phyloP scores from a whole-genome alignment of 2,888 invertebrate species.

The Lasioglossum zephyrum region DNA sequence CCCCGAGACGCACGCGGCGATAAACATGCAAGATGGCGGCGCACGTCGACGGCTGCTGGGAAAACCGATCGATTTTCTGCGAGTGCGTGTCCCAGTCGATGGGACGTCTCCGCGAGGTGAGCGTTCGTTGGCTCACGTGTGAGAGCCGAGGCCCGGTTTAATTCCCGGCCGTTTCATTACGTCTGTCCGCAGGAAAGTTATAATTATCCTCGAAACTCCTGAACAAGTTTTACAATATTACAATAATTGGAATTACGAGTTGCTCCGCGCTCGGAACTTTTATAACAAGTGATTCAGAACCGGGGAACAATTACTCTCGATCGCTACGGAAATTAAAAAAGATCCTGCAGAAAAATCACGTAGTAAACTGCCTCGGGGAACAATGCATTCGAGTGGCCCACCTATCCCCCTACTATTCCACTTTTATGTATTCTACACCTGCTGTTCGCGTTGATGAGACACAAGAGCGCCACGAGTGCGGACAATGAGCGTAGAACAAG shows the following conservation, averaged over 20 bases:
- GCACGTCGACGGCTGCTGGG: neutral
- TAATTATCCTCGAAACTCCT: conserved; percentile 66
- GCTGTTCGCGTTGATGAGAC: neutral
- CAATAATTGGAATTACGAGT: conserved; percentile 62
- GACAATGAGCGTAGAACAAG: neutral
- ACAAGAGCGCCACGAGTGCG: neutral
- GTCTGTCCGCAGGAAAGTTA: conserved; percentile 52
- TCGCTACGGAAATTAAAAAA: neutral
- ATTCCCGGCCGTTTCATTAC: conserved; percentile 61
- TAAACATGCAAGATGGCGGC: conserved; percentile 8
- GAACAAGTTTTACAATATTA: conserved; percentile 56
- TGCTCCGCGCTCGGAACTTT: conserved; percentile 44
- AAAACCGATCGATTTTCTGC: conserved; percentile 12
- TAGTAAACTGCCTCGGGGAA: neutral
- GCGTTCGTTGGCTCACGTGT: neutral
- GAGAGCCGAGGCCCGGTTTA: conserved; percentile 35
- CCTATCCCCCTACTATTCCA: neutral
- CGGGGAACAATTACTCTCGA: neutral
- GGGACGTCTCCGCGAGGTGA: neutral
- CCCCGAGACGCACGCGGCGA: neutral
- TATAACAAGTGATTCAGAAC: conserved; percentile 43
- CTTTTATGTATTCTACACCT: neutral
- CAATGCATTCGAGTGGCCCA: neutral
- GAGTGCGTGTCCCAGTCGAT: neutral
- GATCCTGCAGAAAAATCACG: neutral